Conservation (phyloP, 1,140 invertebrate genomes). For the Drosophila pseudoananassae region DNA sequence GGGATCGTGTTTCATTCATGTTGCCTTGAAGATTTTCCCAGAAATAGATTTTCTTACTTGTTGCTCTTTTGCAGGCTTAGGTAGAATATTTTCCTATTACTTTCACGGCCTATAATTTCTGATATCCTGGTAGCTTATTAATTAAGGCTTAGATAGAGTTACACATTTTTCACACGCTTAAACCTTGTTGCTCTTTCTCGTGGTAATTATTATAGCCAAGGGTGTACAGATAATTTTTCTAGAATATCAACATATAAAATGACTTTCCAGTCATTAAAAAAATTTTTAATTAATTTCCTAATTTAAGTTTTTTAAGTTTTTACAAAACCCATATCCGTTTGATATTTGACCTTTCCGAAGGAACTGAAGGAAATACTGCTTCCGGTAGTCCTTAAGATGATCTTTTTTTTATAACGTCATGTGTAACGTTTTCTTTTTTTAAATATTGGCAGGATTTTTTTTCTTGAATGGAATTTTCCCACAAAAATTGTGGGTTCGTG, state of each 20-base stretch:
- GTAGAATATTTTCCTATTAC: background rate
- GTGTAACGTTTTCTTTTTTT: background rate
- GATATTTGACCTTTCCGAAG: background rate
- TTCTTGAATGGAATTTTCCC: too few species aligned
- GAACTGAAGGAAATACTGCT: constrained; percentile 6
- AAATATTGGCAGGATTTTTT: background rate
- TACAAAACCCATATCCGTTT: constrained; percentile 43
- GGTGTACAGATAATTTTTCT: too few species aligned
- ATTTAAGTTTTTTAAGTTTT: constrained; percentile 5
- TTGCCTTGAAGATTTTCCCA: background rate
- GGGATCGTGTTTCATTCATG: background rate
- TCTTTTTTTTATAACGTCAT: background rate
- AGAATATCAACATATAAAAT: too few species aligned
- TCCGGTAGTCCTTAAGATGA: constrained; percentile 22
- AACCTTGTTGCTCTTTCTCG: constrained; percentile 18
- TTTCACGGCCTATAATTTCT: constrained; percentile 8
- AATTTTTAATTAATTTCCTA: constrained; percentile 37
- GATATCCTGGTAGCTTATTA: constrained; percentile 17
- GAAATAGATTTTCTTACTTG: too few species aligned
- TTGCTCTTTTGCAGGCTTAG: background rate
- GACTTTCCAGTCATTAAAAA: too few species aligned
- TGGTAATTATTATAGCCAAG: constrained; percentile 2
- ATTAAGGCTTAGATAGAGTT: constrained; percentile 3
- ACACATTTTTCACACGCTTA: constrained; percentile 8
- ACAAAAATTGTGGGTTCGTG: too few species aligned